Base-by-base conservation (phyloP, 2,797 vertebrate genomes). In the Liparis tanakae region DNA sequence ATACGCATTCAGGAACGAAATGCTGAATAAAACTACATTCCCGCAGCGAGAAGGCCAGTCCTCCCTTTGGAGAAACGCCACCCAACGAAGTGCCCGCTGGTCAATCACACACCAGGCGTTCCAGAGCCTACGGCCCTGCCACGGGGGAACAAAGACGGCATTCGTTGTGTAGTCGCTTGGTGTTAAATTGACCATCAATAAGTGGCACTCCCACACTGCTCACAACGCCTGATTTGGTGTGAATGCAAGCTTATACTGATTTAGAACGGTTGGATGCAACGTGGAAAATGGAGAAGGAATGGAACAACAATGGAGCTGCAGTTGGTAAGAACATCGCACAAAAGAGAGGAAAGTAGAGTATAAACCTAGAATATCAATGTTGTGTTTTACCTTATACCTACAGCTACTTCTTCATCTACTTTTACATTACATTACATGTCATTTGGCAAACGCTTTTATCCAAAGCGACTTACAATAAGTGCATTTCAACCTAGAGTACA, bases 261-360 rank as follows among this genome's bases (percentile, higher is more conserved):
- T 30, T 48, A 64, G 61, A 76, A 66, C 20, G 17, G 12, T 53
- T 54, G 46, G n/a, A 62, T 51, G 17, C 58, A 64, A 66, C 20
- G 13, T 48, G 55, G 44, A 66, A 76, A 65, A 75, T 46, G 15
- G 33, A 50, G 33, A 39, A 39, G 39, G 22, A 60, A 59, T 48
- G 44, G 50, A 68, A 61, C 73, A 73, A 54, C 69, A 58, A 53
- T 43, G 61, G 57, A 43, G 54, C 37, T 69, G 46, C 53, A n/a
- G 34, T 53, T 70, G 36, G 51, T 59, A 39, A 67, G 20, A 2
- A 18, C 64, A 46, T 74, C 68, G 60, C 46, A 50, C 14, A 1
- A 54, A n/a, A 33, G 70, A 37, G 36, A 58, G 67, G 73, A 22
- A 10, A 8, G 8, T 22, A 44, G 33, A 41, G 64, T 14, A 37